A percentile compares a stretch with the other conserved stretches of the same genome.
Conservation (phyloP, 2,797 vertebrate species). For the Darevskia mixta region DNA sequence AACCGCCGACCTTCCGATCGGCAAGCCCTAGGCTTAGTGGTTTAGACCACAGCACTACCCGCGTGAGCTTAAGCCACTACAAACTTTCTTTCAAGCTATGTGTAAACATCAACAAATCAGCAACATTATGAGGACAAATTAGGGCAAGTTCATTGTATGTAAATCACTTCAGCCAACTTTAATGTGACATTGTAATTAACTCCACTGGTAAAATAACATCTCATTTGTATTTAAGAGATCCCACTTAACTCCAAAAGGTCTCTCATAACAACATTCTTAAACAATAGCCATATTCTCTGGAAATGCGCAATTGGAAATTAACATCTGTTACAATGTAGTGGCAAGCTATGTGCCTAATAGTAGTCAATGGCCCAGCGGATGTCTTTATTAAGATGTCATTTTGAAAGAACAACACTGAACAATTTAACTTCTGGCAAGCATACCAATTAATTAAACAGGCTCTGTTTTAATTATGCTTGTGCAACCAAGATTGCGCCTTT, state of each 20-base stretch:
- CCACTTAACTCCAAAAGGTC: constrained; percentile 58
- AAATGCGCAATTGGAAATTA: constrained; percentile 63
- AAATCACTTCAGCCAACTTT: constrained; percentile 57
- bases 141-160: constrained; percentile 54
- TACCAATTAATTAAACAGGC: constrained; percentile 53
- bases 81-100: constrained; percentile 35
- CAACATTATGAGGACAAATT: constrained; percentile 36
- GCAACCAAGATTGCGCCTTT: constrained; percentile 36
- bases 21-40: no score
- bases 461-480: constrained; percentile 43
- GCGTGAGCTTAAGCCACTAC: background rate
- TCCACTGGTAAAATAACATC: constrained; percentile 41
- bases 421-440: constrained; percentile 50
- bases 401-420: constrained; percentile 40
- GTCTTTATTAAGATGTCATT: constrained; percentile 54
- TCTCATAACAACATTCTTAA: constrained; percentile 62
- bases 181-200: constrained; percentile 56
- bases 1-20: no score
- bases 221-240: constrained; percentile 65
- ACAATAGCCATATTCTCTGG: constrained; percentile 64
- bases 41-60: no score
- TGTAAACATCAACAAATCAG: constrained; percentile 46
- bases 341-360: constrained; percentile 54
- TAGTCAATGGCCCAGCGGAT: constrained; percentile 58
- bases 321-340: constrained; percentile 62